phyloP scores from a whole-genome alignment of 2,113 vertebrate genomes.

The Elanoides forficatus region DNA sequence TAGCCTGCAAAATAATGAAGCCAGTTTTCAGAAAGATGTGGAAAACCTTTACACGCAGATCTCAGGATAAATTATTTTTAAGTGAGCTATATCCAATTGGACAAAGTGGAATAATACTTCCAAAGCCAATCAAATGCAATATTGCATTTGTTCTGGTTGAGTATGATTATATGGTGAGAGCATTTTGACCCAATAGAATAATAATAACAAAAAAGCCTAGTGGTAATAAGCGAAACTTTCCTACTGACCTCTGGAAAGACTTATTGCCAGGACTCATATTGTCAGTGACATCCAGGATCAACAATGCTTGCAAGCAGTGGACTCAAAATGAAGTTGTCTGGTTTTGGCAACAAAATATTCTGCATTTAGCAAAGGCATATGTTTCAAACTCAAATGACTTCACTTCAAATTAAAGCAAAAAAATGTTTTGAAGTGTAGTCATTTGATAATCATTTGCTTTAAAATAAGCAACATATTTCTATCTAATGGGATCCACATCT shows the following conservation, averaged over 20 bases:
- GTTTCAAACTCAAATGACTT: slow-evolving; percentile 77
- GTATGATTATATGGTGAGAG: background rate
- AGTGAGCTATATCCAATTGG: background rate
- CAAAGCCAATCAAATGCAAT: background rate
- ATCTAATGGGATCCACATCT: slow-evolving; percentile 63
- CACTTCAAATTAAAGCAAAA: slow-evolving; percentile 73
- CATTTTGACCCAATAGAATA: background rate
- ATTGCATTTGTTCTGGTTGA: background rate
- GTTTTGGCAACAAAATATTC: slow-evolving; percentile 59
- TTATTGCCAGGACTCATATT: background rate
- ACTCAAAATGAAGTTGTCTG: slow-evolving; percentile 56
- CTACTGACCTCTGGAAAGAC: background rate
- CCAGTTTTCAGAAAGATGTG: background rate
- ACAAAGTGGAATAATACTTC: background rate
- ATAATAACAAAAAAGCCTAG: background rate
- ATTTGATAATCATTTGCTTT: slow-evolving; percentile 75
- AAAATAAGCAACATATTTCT: slow-evolving; percentile 72
- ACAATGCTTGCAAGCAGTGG: slow-evolving; percentile 36
- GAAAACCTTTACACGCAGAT: background rate
- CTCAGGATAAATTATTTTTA: background rate
- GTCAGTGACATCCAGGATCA: slow-evolving; percentile 34
- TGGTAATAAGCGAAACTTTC: background rate
- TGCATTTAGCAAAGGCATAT: slow-evolving; percentile 71
- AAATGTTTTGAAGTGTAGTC: slow-evolving; percentile 75
- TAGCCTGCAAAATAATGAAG: background rate